These are phyloP conservation scores for Aricia artaxerxes DNA, from an alignment of 2,888 invertebrate species.

Conservation along the genomic window DNA sequence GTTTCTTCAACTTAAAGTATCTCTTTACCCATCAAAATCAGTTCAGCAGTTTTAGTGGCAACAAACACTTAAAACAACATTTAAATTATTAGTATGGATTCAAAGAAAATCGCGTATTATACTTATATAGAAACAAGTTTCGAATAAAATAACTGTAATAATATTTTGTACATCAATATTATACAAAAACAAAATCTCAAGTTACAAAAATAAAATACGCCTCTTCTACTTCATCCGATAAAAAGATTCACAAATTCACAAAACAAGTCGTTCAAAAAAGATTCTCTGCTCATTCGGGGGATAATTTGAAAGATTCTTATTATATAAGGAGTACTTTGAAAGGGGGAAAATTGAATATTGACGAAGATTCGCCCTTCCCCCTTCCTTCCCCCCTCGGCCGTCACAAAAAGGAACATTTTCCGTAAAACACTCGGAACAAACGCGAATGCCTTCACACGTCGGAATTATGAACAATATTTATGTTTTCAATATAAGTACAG, in stretches of 20 bases:
- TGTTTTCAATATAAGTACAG: conserved; percentile 25
- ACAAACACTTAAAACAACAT: no score
- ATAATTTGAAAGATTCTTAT: conserved; percentile 9
- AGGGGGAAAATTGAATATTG: conserved; percentile 7
- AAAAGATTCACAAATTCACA: background rate
- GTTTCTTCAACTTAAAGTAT: no score
- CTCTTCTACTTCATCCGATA: background rate
- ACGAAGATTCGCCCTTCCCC: background rate
- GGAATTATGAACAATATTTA: conserved; percentile 28
- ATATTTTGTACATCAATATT: background rate
- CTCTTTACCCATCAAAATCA: no score
- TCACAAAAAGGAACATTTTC: conserved; percentile 2
- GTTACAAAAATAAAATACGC: background rate
- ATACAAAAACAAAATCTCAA: background rate
- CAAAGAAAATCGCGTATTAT: no score
- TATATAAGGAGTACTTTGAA: conserved; percentile 2
- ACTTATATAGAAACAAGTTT: no score
- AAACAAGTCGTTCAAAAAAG: background rate
- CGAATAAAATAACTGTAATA: background rate
- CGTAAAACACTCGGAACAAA: conserved; percentile 17
- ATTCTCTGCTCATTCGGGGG: background rate
- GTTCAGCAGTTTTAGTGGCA: no score
- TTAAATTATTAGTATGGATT: no score
- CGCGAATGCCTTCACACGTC: conserved; percentile 24
- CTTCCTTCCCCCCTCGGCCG: background rate